Conservation (phyloP, 35 echinoderm and acorn worm genomes). For the Stichopus chloronotus region DNA sequence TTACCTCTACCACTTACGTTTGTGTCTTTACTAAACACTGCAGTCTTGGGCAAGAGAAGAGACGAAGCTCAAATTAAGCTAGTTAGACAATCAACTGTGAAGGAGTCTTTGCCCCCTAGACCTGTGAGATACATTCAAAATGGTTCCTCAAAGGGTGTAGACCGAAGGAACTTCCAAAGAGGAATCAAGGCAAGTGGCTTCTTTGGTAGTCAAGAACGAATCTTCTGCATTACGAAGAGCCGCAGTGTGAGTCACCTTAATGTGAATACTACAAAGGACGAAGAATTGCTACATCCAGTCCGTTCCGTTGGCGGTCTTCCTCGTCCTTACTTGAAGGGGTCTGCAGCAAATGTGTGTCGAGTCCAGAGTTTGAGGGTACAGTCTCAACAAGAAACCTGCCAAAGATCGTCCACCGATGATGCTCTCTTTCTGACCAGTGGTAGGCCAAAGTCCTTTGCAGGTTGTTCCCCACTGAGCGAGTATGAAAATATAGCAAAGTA, state of each 20-base stretch:
- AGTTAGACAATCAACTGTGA: not conserved
- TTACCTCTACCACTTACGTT: not conserved
- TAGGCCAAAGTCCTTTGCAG: conserved; percentile 41
- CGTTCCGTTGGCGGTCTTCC: too few relatives aligned
- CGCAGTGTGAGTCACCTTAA: not conserved
- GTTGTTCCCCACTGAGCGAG: not conserved
- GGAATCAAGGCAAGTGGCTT: not conserved
- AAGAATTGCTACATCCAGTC: not conserved
- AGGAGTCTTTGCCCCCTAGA: not conserved
- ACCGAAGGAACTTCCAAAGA: not conserved
- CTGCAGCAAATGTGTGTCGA: not conserved
- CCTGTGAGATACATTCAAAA: not conserved
- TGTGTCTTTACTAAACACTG: not conserved
- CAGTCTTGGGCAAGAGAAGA: not conserved
- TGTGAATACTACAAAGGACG: not conserved
- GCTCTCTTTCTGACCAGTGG: conserved; percentile 32
- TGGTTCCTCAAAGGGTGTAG: not conserved
- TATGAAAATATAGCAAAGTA: conserved; percentile 2
- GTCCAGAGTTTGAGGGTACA: conserved; percentile 31
- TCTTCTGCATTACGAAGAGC: conserved; percentile 49
- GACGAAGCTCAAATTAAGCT: not conserved
- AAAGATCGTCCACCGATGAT: not conserved
- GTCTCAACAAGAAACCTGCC: not conserved
- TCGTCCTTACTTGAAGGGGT: not conserved
- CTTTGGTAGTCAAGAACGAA: conserved; percentile 31